Evolutionary conservation across 2,113 vertebrate genomes (phyloP).

Genomic region (Rhinoderma darwinii): DNA sequence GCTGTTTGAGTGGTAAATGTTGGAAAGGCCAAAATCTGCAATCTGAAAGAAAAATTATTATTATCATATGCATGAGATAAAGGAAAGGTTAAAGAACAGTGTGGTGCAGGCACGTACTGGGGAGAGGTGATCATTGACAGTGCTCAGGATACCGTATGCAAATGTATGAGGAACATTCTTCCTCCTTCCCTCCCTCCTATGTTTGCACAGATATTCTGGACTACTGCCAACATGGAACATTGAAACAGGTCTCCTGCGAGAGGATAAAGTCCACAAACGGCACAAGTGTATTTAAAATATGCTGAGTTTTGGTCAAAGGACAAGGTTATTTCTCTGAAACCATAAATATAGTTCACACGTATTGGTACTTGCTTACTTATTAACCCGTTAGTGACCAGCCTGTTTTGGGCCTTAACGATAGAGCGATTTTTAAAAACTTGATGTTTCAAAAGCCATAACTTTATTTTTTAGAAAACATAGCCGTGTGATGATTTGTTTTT

Average conservation of each 20-base stretch:
- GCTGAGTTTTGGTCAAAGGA: slow-evolving; percentile 4
- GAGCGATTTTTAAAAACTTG: too few species aligned
- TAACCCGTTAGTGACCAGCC: too few species aligned
- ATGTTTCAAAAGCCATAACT: too few species aligned
- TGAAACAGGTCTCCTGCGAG: slow-evolving; percentile 1
- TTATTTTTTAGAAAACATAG: too few species aligned
- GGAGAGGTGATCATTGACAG: neutral
- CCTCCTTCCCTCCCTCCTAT: slow-evolving; percentile 21
- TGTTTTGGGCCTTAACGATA: too few species aligned
- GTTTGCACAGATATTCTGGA: slow-evolving; percentile 45
- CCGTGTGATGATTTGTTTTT: too few species aligned
- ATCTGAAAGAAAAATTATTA: slow-evolving; percentile 75
- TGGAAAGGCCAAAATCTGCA: slow-evolving; percentile 95
- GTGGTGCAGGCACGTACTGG: neutral
- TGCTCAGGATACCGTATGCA: slow-evolving; percentile 19
- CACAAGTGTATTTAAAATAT: neutral
- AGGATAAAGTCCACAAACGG: slow-evolving; percentile 55
- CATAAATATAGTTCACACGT: neutral
- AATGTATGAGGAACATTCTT: slow-evolving; percentile 22
- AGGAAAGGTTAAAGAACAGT: neutral
- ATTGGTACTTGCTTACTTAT: neutral
- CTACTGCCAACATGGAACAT: slow-evolving; percentile 32
- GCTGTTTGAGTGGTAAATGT: slow-evolving; percentile 86
- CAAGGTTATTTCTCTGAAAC: neutral
- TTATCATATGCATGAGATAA: neutral